phyloP scores from a whole-genome alignment of 2,113 vertebrate species.

The Mungos mungo region DNA sequence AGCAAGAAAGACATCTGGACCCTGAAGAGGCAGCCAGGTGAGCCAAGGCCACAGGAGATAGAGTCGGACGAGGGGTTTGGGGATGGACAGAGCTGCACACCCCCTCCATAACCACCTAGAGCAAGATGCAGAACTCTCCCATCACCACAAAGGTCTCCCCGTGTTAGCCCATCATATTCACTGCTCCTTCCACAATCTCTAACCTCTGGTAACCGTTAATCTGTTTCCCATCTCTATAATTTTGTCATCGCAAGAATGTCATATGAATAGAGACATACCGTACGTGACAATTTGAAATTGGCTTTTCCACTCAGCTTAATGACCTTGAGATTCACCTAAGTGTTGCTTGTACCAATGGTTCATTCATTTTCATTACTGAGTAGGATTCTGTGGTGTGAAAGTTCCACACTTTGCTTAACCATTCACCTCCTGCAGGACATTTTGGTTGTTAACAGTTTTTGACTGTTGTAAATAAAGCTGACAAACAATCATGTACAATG shows the following conservation, averaged over 20 bases:
- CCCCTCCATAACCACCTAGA: not conserved
- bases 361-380: not conserved
- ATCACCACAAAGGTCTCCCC: not conserved
- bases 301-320: not conserved
- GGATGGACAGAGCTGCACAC: not conserved
- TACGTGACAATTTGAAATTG: not conserved
- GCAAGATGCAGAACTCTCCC: not conserved
- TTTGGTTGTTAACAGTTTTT: not conserved
- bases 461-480: not conserved
- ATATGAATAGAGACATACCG: not conserved
- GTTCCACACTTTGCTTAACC: not conserved
- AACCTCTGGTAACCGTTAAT: not conserved
- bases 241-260: not conserved
- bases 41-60: not conserved
- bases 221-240: not conserved
- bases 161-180: not conserved
- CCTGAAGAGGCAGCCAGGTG: not conserved
- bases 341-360: not conserved
- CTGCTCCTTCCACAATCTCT: no score
- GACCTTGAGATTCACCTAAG: not conserved
- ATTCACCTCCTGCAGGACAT: not conserved
- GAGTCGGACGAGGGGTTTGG: not conserved
- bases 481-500: not conserved
- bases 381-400: not conserved
- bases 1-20: not conserved